Evolutionary conservation across 2,888 invertebrate species (phyloP), one percentile per base, ranked within the genome.

Genomic region (Euspilapteryx auroguttella): DNA sequence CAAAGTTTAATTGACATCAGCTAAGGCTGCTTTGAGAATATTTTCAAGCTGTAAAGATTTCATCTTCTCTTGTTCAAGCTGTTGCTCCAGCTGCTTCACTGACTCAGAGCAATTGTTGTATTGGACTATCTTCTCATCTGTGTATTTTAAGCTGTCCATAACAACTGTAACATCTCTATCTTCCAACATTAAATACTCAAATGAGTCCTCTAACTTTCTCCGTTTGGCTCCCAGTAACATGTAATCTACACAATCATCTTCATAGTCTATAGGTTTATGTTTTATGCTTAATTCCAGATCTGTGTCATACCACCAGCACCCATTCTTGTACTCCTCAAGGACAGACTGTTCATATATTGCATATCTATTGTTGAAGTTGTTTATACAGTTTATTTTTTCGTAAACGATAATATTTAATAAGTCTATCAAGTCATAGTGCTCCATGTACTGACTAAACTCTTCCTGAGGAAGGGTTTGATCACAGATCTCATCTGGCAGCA

Each of bases 281-380:
- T 73, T 69, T 20, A 63, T 45, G 32, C 49, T 55, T 24, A 46
- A 39, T 14, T 71, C 36, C 22, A 53, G 37, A 24, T 55, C 50
- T 15, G 48, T 40, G 34, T 63, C 52, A 45, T 81, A 82, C 57
- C 84, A 77, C 85, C 85, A 86, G 21, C 80, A 64, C 11, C 64
- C 55, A 32, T 58, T 69, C 13, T 69, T 54, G 45, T 79, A 83
- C 27, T 76, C 57, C 33, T 73, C 63, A 30, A 85, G 48, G 26
- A 63, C 61, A 29, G 73, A 53, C 39, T 58, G 73, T 33, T 82
- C 68, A 44, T 85, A 86, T 27, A 85, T 69, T 1, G 81, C 81
- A 38, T 59, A 68, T 35, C 58, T 45, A 32, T 64, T 58, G 33
- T 69, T 55, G 38, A 81, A 63, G 32, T 65, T 56, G 15, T 69